phyloP scores from a whole-genome alignment of 2,113 vertebrate genomes.

The Pleuronectes platessa region DNA sequence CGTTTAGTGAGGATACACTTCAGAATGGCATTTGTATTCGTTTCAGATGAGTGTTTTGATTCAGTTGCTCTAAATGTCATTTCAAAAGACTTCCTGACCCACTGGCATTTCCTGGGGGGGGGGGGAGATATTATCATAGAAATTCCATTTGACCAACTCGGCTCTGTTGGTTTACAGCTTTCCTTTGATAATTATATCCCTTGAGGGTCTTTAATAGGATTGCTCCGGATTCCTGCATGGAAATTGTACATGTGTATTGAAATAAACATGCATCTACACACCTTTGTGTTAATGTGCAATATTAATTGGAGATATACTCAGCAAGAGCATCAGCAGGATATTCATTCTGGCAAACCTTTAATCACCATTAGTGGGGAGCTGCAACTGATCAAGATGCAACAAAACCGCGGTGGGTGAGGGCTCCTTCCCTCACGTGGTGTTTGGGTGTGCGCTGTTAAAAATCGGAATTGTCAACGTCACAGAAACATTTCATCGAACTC shows the following conservation, averaged over 20 bases:
- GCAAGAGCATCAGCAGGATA: not conserved
- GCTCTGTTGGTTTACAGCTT: slow-evolving; percentile 16
- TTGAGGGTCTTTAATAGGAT: slow-evolving; percentile 44
- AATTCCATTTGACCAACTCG: slow-evolving; percentile 39
- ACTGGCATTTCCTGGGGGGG: slow-evolving; percentile 18
- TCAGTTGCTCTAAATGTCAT: slow-evolving; percentile 37
- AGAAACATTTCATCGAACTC: slow-evolving; percentile 36
- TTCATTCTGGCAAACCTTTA: slow-evolving; percentile 15
- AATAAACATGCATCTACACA: slow-evolving; percentile 10
- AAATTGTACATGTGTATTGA: slow-evolving; percentile 21
- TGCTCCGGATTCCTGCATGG: not conserved
- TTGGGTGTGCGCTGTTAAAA: not conserved
- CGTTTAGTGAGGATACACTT: slow-evolving; percentile 29
- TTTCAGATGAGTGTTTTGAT: slow-evolving; percentile 41
- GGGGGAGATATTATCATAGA: slow-evolving; percentile 37
- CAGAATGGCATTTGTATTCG: slow-evolving; percentile 26
- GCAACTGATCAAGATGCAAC: not conserved
- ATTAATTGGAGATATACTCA: slow-evolving; percentile 8
- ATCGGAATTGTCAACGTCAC: not conserved
- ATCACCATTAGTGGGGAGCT: not conserved
- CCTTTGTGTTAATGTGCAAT: slow-evolving; percentile 13
- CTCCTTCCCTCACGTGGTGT: not conserved
- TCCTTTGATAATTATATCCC: slow-evolving; percentile 14
- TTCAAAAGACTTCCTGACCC: slow-evolving; percentile 31
- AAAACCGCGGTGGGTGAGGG: not conserved